phyloP scores from a whole-genome alignment of 1,140 invertebrate species.

The Zaprionus gabonicus region DNA sequence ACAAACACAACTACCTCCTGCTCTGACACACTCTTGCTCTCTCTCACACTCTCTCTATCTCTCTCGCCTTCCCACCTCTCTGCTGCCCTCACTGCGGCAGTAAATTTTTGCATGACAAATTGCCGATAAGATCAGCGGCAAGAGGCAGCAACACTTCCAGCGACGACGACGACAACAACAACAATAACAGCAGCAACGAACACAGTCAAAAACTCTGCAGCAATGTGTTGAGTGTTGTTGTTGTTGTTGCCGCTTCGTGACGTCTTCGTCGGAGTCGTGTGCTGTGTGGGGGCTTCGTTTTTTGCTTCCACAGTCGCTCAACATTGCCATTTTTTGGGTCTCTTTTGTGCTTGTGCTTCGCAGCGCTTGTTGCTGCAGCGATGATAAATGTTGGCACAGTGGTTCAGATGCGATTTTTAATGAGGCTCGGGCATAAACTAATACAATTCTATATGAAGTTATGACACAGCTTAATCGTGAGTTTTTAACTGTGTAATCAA shows the following conservation, averaged over 20 bases:
- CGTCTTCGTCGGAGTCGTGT: slow-evolving; percentile 61
- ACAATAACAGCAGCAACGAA: no score
- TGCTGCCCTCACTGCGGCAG: slow-evolving; percentile 49
- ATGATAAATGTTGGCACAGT: slow-evolving; percentile 38
- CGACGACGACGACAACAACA: not conserved
- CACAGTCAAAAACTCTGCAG: slow-evolving; percentile 47
- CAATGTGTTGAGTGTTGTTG: slow-evolving; percentile 58
- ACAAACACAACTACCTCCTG: slow-evolving; percentile 49
- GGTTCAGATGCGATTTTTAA: not conserved
- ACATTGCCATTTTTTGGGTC: slow-evolving; percentile 35
- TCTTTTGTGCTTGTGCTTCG: slow-evolving; percentile 36
- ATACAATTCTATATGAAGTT: no score
- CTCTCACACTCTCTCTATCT: not conserved
- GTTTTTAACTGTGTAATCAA: no score
- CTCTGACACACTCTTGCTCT: not conserved
- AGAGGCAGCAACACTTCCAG: slow-evolving; percentile 59
- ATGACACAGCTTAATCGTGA: no score
- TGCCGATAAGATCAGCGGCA: slow-evolving; percentile 76
- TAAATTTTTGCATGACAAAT: slow-evolving; percentile 83
- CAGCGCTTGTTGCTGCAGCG: slow-evolving; percentile 36
- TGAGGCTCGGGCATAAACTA: not conserved
- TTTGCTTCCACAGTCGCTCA: slow-evolving; percentile 37
- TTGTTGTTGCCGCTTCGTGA: slow-evolving; percentile 51
- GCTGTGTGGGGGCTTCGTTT: slow-evolving; percentile 70
- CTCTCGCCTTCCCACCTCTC: not conserved